A percentile compares a stretch with the other conserved stretches of the same genome.
phyloP scores from a whole-genome alignment of 1,140 invertebrate genomes.

The Hycleus phaleratus region DNA sequence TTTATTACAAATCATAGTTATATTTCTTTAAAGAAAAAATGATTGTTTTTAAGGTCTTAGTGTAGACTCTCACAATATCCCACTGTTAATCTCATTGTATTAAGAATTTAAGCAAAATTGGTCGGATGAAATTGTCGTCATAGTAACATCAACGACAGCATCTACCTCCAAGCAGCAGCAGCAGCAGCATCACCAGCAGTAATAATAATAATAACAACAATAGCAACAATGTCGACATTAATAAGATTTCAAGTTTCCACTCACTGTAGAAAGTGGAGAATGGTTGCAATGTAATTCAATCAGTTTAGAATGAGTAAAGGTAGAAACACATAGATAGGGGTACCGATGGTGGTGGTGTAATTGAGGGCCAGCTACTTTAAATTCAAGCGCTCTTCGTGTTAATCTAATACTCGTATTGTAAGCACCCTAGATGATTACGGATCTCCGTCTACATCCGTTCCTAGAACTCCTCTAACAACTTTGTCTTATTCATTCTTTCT shows the following conservation, averaged over 20 bases:
- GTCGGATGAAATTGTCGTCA: slow-evolving; percentile 5
- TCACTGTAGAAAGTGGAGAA: slow-evolving; percentile 14
- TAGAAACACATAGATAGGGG: neutral
- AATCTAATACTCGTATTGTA: slow-evolving; percentile 24
- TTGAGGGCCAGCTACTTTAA: slow-evolving; percentile 21
- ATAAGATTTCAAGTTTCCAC: slow-evolving; percentile 17
- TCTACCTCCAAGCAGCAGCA: too few species aligned
- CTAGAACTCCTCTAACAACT: too few species aligned
- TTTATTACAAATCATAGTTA: too few species aligned
- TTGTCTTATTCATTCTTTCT: too few species aligned
- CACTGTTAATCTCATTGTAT: neutral
- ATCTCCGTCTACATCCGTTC: too few species aligned
- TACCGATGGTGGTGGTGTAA: slow-evolving; percentile 15
- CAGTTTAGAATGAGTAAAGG: slow-evolving; percentile 6
- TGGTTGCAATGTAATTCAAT: slow-evolving; percentile 20
- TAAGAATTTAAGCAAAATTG: slow-evolving; percentile 12
- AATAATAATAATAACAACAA: slow-evolving; percentile 3
- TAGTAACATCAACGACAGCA: too few species aligned
- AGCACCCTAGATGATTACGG: too few species aligned
- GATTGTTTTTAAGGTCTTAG: neutral
- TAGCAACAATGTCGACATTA: slow-evolving; percentile 10
- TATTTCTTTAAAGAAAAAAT: neutral
- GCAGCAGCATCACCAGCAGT: too few species aligned
- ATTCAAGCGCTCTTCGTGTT: slow-evolving; percentile 23
- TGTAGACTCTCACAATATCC: neutral